These are phyloP conservation scores for Cnemophilus loriae DNA, from an alignment of 2,113 vertebrate genomes.

Conservation along the genomic window DNA sequence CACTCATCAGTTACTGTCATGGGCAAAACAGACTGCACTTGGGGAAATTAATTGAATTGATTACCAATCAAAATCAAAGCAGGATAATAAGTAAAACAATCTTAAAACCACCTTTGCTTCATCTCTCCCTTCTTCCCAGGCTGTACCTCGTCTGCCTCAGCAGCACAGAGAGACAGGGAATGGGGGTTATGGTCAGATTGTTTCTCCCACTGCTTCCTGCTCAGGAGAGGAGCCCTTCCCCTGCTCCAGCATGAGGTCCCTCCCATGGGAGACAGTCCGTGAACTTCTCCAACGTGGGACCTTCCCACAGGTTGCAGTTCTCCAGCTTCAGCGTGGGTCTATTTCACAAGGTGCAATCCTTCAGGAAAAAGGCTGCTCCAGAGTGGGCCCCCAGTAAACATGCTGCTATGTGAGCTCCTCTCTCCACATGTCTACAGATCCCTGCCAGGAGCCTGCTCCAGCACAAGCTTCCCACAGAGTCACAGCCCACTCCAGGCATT, in stretches of 20 bases:
- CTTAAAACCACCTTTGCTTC: background rate
- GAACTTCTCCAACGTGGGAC: background rate
- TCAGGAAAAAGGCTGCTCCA: background rate
- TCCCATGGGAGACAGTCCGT: background rate
- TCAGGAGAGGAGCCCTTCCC: background rate
- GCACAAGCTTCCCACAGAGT: background rate
- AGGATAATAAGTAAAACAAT: background rate
- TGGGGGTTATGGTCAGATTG: background rate
- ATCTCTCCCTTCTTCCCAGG: background rate
- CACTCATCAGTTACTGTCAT: background rate
- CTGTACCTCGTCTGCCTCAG: background rate
- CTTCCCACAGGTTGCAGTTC: accelerated
- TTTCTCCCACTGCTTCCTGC: background rate
- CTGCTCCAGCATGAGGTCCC: background rate
- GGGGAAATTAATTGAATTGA: background rate
- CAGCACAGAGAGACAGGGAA: background rate
- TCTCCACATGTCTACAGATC: background rate
- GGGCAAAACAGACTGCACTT: background rate
- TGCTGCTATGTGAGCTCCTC: background rate
- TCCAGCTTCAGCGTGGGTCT: background rate
- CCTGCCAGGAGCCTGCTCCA: background rate
- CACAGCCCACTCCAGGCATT: background rate
- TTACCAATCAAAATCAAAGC: background rate
- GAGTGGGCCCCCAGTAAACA: background rate
- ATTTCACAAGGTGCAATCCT: background rate